Evolutionary conservation across 2,888 invertebrate genomes (phyloP).

Genomic region (Perdita meconis): DNA sequence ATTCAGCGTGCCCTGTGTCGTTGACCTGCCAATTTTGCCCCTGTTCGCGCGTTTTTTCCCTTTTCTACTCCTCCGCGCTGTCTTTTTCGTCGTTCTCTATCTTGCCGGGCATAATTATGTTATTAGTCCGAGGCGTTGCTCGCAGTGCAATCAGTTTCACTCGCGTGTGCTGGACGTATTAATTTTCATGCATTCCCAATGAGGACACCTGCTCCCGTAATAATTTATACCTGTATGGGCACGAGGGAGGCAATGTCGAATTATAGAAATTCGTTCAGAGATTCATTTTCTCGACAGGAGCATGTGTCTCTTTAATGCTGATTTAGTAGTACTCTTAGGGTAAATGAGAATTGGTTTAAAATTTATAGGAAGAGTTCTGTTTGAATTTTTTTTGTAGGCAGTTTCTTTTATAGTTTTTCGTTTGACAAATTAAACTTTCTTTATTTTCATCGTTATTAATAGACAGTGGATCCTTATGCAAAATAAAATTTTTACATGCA

Average conservation of each 20-base stretch:
- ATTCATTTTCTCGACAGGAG: slow-evolving; percentile 7
- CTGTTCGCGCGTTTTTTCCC: background rate
- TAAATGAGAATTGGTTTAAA: background rate
- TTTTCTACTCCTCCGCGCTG: background rate
- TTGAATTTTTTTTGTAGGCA: too few relatives aligned
- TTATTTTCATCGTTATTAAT: too few relatives aligned
- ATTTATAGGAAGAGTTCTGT: too few relatives aligned
- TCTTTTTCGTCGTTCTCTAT: background rate
- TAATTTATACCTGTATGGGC: slow-evolving; percentile 57
- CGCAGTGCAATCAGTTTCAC: slow-evolving; percentile 61
- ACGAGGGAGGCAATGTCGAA: slow-evolving; percentile 49
- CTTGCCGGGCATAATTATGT: slow-evolving; percentile 40
- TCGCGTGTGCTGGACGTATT: slow-evolving; percentile 65
- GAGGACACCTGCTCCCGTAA: slow-evolving; percentile 64
- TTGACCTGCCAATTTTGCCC: slow-evolving; percentile 15
- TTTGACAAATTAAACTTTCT: too few relatives aligned
- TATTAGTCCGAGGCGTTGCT: slow-evolving; percentile 35
- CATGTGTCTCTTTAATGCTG: background rate
- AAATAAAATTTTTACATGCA: too few relatives aligned
- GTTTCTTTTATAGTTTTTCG: too few relatives aligned
- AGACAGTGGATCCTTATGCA: too few relatives aligned
- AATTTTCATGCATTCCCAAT: slow-evolving; percentile 44
- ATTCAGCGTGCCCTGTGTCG: slow-evolving; percentile 12
- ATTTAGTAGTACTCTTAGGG: background rate
- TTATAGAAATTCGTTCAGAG: slow-evolving; percentile 61